Conservation (phyloP, 2,113 vertebrate species). For the Hippocampus mohnikei region DNA sequence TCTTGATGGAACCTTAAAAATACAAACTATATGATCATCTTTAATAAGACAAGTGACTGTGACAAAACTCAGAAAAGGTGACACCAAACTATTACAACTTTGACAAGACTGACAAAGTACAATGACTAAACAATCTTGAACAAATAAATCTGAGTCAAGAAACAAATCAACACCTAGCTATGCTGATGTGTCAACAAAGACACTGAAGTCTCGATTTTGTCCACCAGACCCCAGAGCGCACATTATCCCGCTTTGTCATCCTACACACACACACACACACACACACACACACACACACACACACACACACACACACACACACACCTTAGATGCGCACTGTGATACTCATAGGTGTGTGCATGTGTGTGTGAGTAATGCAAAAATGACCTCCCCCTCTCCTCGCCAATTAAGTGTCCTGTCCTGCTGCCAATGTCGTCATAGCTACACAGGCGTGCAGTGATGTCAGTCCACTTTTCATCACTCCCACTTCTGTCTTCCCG, state of each 20-base stretch:
- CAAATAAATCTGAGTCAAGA: neutral
- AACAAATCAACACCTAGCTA: constrained; percentile 24
- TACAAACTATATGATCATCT: no score
- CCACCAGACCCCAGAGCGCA: constrained; percentile 18
- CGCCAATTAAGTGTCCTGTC: constrained; percentile 30
- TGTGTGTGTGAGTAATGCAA: constrained; percentile 15
- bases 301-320: no score
- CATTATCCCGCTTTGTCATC: constrained; percentile 28
- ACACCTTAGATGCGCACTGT: neutral
- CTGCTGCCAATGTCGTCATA: constrained; percentile 47
- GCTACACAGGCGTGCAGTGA: constrained; percentile 42
- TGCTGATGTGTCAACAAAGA: constrained; percentile 31
- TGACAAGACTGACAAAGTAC: neutral
- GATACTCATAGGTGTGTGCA: constrained; percentile 17
- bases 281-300: neutral
- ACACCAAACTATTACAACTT: neutral
- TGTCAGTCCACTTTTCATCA: constrained; percentile 12
- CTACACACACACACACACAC: neutral
- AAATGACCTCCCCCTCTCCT: constrained; percentile 5
- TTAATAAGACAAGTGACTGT: no score
- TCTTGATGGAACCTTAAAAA: no score
- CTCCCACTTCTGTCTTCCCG: neutral
- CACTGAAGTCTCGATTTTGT: neutral
- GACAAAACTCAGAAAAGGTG: no score
- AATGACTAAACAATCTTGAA: neutral